Conservation (phyloP, 2,888 invertebrate species). For the Parapristionchus giblindavisi region DNA sequence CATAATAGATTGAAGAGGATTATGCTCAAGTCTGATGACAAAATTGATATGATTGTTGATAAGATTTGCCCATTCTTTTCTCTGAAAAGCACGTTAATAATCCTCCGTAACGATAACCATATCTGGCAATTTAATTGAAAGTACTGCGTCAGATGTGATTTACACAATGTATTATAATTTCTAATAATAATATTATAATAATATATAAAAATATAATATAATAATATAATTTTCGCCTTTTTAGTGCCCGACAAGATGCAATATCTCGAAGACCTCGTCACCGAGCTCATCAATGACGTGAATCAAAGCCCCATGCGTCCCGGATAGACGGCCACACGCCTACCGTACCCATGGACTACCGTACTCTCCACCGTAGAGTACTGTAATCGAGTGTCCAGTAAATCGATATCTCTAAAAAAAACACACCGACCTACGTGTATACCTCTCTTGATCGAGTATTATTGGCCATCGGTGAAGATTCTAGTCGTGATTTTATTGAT, state of each 20-base stretch:
- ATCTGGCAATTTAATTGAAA: slow-evolving; percentile 15
- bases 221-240: background rate
- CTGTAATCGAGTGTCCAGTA: background rate
- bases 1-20: too few species aligned
- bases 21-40: slow-evolving; percentile 23
- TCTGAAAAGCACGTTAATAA: too few species aligned
- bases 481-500: too few species aligned
- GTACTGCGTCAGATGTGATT: slow-evolving; percentile 8
- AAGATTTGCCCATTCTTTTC: background rate
- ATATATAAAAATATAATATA: background rate
- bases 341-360: background rate
- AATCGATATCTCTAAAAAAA: background rate
- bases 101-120: slow-evolving; percentile 24
- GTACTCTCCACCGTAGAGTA: background rate
- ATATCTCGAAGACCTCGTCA: slow-evolving; percentile 31
- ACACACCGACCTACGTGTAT: too few species aligned
- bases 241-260: slow-evolving; percentile 30
- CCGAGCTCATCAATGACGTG: slow-evolving; percentile 18
- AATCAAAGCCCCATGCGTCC: background rate
- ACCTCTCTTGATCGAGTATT: too few species aligned
- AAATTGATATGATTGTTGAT: slow-evolving; percentile 25
- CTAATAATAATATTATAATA: background rate
- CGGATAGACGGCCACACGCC: background rate
- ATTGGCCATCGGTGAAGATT: too few species aligned
- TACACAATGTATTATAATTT: slow-evolving; percentile 10